Evolutionary conservation across 2,888 invertebrate genomes (phyloP).

Genomic region (Nephrotoma flavescens): DNA sequence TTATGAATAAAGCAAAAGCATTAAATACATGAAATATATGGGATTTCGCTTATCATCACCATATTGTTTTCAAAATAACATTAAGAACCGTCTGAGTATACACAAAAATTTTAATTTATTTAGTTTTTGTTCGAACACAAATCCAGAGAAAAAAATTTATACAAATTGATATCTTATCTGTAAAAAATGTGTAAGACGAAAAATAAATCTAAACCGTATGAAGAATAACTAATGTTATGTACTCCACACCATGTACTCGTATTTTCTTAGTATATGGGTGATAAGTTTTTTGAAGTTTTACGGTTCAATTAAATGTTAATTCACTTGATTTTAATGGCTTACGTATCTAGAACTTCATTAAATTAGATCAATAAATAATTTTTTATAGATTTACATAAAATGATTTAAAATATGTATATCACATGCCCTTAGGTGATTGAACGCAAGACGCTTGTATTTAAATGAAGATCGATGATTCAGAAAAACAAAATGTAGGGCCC

Average conservation of each 20-base stretch:
- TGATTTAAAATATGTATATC: not conserved
- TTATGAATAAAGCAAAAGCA: not conserved
- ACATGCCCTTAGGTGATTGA: not conserved
- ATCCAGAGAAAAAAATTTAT: not conserved
- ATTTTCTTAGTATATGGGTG: not conserved
- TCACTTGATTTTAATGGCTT: not conserved
- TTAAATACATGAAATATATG: not conserved
- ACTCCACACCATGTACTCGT: not conserved
- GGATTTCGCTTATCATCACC: not conserved
- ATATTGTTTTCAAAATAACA: not conserved
- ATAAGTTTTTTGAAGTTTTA: not conserved
- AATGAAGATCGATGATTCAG: not conserved
- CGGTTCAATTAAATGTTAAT: not conserved
- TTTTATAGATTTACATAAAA: not conserved
- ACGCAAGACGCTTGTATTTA: not conserved
- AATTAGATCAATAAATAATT: not conserved
- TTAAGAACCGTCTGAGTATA: not conserved
- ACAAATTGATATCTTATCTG: not conserved
- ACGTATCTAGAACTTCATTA: not conserved
- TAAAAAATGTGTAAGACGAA: not conserved
- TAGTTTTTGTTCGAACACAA: not conserved
- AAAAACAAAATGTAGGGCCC: not conserved
- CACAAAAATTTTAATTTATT: not conserved
- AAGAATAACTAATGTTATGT: not conserved
- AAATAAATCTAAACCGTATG: not conserved